These are phyloP conservation scores for Coreoperca whiteheadi DNA, from an alignment of 2,113 vertebrate species.

Conservation along the genomic window DNA sequence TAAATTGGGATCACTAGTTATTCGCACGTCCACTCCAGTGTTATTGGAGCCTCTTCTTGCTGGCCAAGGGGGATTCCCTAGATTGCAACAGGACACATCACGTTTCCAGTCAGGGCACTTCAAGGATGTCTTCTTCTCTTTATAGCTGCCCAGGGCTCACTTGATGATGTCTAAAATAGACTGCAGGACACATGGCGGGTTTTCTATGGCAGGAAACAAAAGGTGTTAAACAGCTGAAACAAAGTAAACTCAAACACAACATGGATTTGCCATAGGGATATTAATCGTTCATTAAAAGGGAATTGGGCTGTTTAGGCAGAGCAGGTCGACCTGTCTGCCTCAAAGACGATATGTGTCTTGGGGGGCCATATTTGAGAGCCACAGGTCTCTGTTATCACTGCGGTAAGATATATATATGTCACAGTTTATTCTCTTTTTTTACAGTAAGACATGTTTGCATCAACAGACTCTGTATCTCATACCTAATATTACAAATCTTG, in stretches of 20 bases:
- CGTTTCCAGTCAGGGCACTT: slow-evolving; percentile 32
- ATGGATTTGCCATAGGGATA: background rate
- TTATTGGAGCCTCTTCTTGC: background rate
- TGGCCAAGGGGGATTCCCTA: slow-evolving; percentile 25
- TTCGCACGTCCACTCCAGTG: background rate
- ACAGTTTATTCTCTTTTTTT: background rate
- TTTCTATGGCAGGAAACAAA: background rate
- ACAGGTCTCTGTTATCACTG: background rate
- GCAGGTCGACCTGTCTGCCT: too few species aligned
- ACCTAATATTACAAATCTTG: background rate
- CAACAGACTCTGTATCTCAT: background rate
- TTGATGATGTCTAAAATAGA: slow-evolving; percentile 41
- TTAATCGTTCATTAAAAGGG: background rate
- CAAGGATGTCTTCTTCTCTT: slow-evolving; percentile 64
- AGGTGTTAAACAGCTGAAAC: background rate
- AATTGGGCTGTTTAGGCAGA: background rate
- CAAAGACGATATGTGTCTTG: too few species aligned
- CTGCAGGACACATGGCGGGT: background rate
- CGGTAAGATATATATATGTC: background rate
- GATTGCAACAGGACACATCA: slow-evolving; percentile 45
- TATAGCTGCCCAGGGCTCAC: slow-evolving; percentile 39
- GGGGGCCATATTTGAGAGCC: background rate
- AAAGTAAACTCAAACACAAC: background rate
- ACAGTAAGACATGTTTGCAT: background rate
- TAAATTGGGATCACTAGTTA: background rate